These are phyloP conservation scores for Lepidurus couesii DNA, from an alignment of 1,140 invertebrate species.

Conservation along the genomic window DNA sequence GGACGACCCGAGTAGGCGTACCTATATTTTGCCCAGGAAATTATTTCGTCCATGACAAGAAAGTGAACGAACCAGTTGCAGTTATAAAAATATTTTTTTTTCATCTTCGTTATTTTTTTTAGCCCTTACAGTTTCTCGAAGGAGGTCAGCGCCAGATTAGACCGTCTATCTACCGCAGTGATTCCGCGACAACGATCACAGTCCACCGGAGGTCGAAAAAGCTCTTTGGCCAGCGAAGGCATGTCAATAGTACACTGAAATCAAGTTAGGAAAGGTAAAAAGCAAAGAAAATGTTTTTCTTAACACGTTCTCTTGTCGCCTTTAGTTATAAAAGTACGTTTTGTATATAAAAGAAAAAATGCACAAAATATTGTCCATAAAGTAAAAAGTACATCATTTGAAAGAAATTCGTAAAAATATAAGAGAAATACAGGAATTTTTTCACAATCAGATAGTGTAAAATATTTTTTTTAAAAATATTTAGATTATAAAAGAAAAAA, in stretches of 20 bases:
- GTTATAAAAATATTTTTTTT: no score
- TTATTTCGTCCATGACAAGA: constrained; percentile 18
- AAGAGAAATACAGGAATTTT: no score
- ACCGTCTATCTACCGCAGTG: constrained; percentile 41
- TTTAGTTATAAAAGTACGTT: neutral
- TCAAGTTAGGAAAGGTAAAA: neutral
- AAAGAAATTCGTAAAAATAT: no score
- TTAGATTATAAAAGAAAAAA: no score
- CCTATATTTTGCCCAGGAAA: constrained; percentile 41
- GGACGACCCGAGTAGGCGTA: constrained; percentile 73
- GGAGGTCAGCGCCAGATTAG: constrained; percentile 41
- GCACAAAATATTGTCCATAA: no score
- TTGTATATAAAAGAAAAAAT: neutral
- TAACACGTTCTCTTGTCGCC: no score
- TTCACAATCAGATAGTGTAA: no score
- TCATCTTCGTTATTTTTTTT: no score
- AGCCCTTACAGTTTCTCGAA: constrained; percentile 43
- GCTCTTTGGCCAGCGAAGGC: constrained; percentile 43
- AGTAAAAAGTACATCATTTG: no score
- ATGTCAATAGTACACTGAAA: constrained; percentile 42
- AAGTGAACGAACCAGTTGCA: neutral
- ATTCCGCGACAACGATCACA: constrained; percentile 45
- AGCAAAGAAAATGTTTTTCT: neutral
- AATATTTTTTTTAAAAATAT: no score
- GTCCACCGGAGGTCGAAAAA: constrained; percentile 45